Percentiles rank a stretch among this genome's conserved stretches.
Evolutionary conservation across 2,113 vertebrate species (phyloP).

Genomic region (Myotis yumanensis): DNA sequence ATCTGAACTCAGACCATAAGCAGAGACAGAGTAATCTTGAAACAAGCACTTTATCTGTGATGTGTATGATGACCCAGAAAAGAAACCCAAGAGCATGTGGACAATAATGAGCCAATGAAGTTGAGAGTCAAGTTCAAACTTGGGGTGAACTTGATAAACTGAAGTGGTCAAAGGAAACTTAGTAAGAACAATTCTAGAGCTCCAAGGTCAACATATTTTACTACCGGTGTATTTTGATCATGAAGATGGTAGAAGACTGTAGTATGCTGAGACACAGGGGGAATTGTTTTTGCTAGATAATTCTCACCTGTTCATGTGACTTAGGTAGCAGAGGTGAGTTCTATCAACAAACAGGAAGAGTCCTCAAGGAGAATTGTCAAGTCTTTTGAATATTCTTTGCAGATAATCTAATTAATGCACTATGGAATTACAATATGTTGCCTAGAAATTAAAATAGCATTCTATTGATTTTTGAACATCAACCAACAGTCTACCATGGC

Average conservation of each 20-base stretch:
- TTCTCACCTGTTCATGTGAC: not conserved
- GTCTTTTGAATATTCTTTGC: not conserved
- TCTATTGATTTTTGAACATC: not conserved
- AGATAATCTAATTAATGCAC: not conserved
- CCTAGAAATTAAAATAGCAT: not conserved
- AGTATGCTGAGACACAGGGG: not conserved
- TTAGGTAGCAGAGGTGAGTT: not conserved
- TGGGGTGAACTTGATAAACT: not conserved
- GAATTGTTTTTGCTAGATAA: not conserved
- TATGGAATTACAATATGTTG: not conserved
- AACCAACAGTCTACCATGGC: not conserved
- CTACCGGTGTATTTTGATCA: not conserved
- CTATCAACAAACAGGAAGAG: not conserved
- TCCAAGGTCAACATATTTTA: not conserved
- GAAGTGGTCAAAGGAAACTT: not conserved
- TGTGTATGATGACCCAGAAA: not conserved
- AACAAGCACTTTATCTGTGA: not conserved
- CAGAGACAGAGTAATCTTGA: not conserved
- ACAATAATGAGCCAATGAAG: not conserved
- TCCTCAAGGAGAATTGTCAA: not conserved
- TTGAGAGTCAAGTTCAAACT: not conserved
- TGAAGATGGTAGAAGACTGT: not conserved
- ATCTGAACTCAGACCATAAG: constrained; percentile 1
- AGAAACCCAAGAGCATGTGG: not conserved
- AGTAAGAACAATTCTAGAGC: not conserved